Conservation (phyloP, 2,888 invertebrate genomes). For the Teinopalpus imperialis region DNA sequence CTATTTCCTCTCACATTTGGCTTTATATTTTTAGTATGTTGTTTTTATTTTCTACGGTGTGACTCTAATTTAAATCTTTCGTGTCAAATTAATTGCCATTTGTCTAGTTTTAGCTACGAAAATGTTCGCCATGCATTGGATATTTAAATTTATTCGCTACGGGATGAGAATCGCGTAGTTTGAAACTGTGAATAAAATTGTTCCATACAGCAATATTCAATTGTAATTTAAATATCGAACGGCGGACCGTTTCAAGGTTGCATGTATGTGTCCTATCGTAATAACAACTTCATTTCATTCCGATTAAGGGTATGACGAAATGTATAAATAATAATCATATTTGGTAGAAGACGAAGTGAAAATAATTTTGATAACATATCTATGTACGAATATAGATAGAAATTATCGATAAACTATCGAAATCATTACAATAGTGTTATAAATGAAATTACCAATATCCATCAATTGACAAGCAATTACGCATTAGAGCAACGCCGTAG, state of each 20-base stretch:
- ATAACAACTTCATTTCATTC: slow-evolving; percentile 13
- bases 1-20: no score
- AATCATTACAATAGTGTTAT: no score
- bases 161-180: slow-evolving; percentile 13
- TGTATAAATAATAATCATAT: slow-evolving; percentile 13
- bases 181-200: slow-evolving; percentile 14
- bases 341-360: not conserved
- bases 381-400: no score
- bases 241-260: slow-evolving; percentile 21
- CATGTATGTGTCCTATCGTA: slow-evolving; percentile 12
- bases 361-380: slow-evolving; percentile 2
- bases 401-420: no score
- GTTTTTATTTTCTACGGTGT: no score
- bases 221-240: slow-evolving; percentile 23
- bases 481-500: no score
- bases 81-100: no score
- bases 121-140: slow-evolving; percentile 3
- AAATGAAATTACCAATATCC: no score
- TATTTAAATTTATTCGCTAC: slow-evolving; percentile 20
- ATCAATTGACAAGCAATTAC: no score
- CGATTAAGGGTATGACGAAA: slow-evolving; percentile 1
- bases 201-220: slow-evolving; percentile 13
- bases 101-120: no score
- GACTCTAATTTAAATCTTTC: no score
- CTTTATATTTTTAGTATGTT: no score